These are phyloP conservation scores for Glossosoma conforme DNA, from an alignment of 1,140 invertebrate species.

Conservation along the genomic window DNA sequence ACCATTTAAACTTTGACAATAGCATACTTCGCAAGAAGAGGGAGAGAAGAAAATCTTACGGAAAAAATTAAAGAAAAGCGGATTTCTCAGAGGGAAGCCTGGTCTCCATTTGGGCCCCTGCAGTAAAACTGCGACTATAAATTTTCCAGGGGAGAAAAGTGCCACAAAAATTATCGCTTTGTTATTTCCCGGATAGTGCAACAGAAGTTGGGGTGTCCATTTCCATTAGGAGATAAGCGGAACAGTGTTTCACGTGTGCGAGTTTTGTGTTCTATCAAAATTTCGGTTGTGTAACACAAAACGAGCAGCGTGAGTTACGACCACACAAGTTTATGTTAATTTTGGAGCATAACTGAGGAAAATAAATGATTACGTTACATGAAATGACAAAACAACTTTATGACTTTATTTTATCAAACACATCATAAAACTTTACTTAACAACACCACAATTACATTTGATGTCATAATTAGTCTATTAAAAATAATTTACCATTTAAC, in stretches of 20 bases:
- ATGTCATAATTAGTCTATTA: too few relatives aligned
- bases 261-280: too few relatives aligned
- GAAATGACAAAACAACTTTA: too few relatives aligned
- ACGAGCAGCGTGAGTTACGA: too few relatives aligned
- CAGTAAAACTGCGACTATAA: slow-evolving; percentile 15
- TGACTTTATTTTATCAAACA: too few relatives aligned
- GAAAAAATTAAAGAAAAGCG: neutral
- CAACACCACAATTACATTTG: too few relatives aligned
- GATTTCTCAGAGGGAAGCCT: neutral
- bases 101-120: neutral
- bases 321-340: too few relatives aligned
- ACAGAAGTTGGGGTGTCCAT: slow-evolving; percentile 15
- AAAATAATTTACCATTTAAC: too few relatives aligned
- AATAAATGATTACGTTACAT: too few relatives aligned
- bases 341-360: too few relatives aligned
- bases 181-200: slow-evolving; percentile 27
- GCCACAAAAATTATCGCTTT: slow-evolving; percentile 30
- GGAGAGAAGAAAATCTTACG: neutral
- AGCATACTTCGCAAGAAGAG: slow-evolving; percentile 1
- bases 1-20: slow-evolving; percentile 21
- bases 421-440: too few relatives aligned
- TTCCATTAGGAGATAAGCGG: slow-evolving; percentile 23
- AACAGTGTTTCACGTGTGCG: neutral
- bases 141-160: slow-evolving; percentile 26
- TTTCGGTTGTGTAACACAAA: too few relatives aligned